Evolutionary conservation across 2,797 vertebrate genomes (phyloP).

Genomic region (Crotalus adamanteus): DNA sequence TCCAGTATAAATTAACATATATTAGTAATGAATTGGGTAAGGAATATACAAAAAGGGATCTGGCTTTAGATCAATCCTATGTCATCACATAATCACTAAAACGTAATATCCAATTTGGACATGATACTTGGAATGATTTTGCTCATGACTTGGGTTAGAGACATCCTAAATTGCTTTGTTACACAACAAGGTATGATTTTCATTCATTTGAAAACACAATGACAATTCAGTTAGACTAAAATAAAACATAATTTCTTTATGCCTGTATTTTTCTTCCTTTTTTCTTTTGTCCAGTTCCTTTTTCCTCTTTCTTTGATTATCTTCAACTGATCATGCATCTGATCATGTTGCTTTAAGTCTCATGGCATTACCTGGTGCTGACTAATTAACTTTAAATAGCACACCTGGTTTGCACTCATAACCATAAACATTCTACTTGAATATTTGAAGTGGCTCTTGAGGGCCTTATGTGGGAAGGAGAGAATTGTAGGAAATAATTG

Average conservation of each 20-base stretch:
- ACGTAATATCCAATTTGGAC: not conserved
- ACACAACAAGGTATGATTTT: not conserved
- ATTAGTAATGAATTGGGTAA: not conserved
- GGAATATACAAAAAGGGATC: not conserved
- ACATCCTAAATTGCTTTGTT: not conserved
- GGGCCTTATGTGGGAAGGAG: conserved; percentile 27
- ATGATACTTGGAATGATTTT: not conserved
- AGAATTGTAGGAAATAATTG: conserved; percentile 22
- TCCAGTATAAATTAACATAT: not conserved
- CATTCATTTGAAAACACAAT: not conserved
- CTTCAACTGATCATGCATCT: not conserved
- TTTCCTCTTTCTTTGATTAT: not conserved
- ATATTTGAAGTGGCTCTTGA: conserved; percentile 23
- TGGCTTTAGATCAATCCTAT: not conserved
- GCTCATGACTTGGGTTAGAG: not conserved
- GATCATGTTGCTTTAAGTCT: conserved; percentile 22
- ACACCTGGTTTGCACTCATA: not conserved
- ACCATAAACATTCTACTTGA: conserved; percentile 27
- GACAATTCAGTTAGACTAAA: not conserved
- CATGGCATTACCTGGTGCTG: conserved; percentile 19
- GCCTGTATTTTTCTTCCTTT: fast-evolving
- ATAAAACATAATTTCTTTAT: not conserved
- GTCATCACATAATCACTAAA: not conserved
- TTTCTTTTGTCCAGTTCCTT: not conserved
- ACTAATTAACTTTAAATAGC: conserved; percentile 35